Conservation (phyloP, 1,140 invertebrate genomes). For the Thalassaphorura encarpata region DNA sequence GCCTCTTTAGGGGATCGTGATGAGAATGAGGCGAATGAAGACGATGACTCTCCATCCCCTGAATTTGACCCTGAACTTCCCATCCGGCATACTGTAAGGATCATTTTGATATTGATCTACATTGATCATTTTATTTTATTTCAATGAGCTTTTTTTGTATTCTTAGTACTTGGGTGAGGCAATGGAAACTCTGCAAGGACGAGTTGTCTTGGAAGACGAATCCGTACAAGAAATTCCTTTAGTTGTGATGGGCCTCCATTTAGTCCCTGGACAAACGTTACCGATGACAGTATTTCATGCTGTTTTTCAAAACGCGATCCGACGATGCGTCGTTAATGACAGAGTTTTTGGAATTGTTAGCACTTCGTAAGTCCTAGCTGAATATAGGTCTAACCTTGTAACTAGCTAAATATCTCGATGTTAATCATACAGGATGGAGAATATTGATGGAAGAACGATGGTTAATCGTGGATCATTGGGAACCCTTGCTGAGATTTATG, state of each 20-base stretch:
- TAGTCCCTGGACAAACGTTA: constrained; percentile 61
- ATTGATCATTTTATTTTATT: background rate
- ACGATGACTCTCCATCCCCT: background rate
- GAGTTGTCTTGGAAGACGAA: constrained; percentile 44
- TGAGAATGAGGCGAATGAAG: constrained; percentile 2
- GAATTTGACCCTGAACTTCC: constrained; percentile 24
- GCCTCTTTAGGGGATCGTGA: background rate
- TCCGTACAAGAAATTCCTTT: constrained; percentile 46
- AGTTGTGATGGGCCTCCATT: constrained; percentile 48
- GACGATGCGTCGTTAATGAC: constrained; percentile 45
- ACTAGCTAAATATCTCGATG: constrained; percentile 5
- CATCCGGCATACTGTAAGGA: constrained; percentile 22
- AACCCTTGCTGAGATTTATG: constrained; percentile 62
- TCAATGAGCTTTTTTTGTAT: background rate
- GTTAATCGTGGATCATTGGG: constrained; percentile 40
- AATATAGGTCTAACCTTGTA: constrained; percentile 3
- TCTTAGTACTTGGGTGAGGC: constrained; percentile 53
- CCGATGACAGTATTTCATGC: constrained; percentile 53
- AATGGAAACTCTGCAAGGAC: constrained; percentile 50
- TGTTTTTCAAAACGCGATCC: constrained; percentile 46
- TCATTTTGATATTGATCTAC: background rate
- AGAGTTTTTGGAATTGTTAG: constrained; percentile 53
- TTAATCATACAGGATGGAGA: constrained; percentile 10
- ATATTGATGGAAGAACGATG: constrained; percentile 8
- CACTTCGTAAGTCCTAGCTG: constrained; percentile 28